Evolutionary conservation across 2,797 vertebrate genomes (phyloP).

Genomic region (Chaetodon trifasciatus): DNA sequence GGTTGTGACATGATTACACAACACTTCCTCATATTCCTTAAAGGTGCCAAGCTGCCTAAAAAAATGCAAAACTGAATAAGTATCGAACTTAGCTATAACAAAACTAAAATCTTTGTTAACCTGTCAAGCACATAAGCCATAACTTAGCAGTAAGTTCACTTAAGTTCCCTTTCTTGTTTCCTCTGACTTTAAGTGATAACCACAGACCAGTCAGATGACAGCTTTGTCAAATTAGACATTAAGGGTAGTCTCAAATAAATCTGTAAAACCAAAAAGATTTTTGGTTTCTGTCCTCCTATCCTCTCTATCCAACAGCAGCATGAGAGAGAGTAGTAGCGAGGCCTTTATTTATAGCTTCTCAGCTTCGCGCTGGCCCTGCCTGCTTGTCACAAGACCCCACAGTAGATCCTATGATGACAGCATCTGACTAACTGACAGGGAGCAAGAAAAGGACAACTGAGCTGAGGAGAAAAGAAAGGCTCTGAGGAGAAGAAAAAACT

Average conservation of each 20-base stretch:
- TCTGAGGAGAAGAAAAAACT: slow-evolving; percentile 12
- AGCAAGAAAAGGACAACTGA: slow-evolving; percentile 49
- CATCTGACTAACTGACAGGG: slow-evolving; percentile 68
- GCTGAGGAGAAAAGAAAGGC: slow-evolving; percentile 17
- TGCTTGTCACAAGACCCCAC: slow-evolving; percentile 84
- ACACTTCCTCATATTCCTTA: slow-evolving; percentile 48
- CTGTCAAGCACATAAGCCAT: neutral
- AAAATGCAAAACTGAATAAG: slow-evolving; percentile 4
- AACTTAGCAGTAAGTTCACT: neutral
- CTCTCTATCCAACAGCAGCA: slow-evolving; percentile 52
- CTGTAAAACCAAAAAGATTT: slow-evolving; percentile 7
- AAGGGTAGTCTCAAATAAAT: slow-evolving; percentile 8
- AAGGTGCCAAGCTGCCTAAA: slow-evolving; percentile 15
- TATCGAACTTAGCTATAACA: neutral
- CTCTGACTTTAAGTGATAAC: neutral
- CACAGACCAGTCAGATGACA: neutral
- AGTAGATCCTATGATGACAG: slow-evolving; percentile 77
- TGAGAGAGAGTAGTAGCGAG: slow-evolving; percentile 54
- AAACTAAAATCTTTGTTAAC: neutral
- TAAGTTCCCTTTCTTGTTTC: slow-evolving; percentile 5
- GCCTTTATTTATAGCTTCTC: slow-evolving; percentile 84
- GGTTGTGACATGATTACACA: slow-evolving; percentile 63
- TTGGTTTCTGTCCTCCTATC: slow-evolving; percentile 29
- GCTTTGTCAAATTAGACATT: slow-evolving; percentile 14
- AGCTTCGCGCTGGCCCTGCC: slow-evolving; percentile 71